Evolutionary conservation across 23 tunicate genomes (phyloP).

Genomic region (Styela clava): DNA sequence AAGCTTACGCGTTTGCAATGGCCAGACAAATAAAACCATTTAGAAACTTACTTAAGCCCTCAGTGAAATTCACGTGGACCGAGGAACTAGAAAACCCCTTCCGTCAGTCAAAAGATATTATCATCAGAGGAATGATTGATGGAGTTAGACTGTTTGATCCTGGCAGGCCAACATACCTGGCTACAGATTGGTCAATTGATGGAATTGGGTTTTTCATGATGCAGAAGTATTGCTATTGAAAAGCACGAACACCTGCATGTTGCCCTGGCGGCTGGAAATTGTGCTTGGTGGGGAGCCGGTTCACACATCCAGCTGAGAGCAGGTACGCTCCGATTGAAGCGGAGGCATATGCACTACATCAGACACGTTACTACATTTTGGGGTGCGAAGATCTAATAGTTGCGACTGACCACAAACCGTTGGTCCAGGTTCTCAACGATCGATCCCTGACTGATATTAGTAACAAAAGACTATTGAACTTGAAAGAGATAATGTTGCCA

Average conservation of each 20-base stretch:
- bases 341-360: too few relatives aligned
- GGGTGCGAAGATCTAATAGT: too few relatives aligned
- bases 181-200: too few relatives aligned
- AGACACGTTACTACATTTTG: too few relatives aligned
- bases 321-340: too few relatives aligned
- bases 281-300: too few relatives aligned
- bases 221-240: conserved; percentile 32
- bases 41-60: not conserved
- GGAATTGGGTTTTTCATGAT: conserved; percentile 29
- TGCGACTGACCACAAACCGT: conserved; percentile 33
- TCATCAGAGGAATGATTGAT: not conserved
- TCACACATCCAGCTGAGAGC: too few relatives aligned
- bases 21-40: not conserved
- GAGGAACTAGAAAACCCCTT: not conserved
- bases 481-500: too few relatives aligned
- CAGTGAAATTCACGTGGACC: not conserved
- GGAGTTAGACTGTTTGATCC: not conserved
- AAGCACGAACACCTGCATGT: conserved; percentile 12
- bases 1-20: not conserved
- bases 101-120: not conserved
- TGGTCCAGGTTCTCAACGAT: conserved; percentile 16
- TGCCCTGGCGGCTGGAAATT: conserved; percentile 24
- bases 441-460: conserved; percentile 21
- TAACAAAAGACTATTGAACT: too few relatives aligned
- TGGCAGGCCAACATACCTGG: not conserved